Base-by-base conservation (phyloP, 2,797 vertebrate genomes). In the Enteromius viviparus region DNA sequence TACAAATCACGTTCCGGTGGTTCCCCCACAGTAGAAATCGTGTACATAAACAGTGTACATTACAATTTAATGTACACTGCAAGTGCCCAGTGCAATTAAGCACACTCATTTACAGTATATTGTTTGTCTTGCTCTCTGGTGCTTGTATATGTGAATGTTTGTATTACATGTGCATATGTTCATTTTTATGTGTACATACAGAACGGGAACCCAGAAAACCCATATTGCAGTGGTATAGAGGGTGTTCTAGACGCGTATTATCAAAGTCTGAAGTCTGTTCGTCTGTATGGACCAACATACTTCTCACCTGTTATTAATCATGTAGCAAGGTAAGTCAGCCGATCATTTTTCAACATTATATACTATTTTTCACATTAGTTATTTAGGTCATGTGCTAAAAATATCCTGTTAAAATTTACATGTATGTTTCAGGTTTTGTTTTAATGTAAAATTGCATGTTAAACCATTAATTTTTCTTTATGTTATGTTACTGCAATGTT, bases 291-390 rank as follows among this genome's bases (percentile, higher is more conserved):
- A 65, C 98, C 98, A 84, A 99, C 98, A 77, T 98, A 98, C 92
- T 99, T 99, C 92, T 98, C 98, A 79, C 98, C 98, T 71, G 97
- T 99, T 70, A 99, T 99, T 90, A 99, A 98, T 93, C 97, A 99
- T 21, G 98, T 99, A 89, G 98, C 98, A 91, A 97, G 96, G 96
- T 97, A 90, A 93, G 91, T 74, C 1, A 4, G 55, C 58, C 70
- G 26, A 53, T 45, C 23, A 34, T 45, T 14, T 40, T 26, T 40
- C 55, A 81, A 21, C 15, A 74, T 45, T 55, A 10, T 4, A 55
- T 8, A n/a, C 26, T 49, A n/a, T 60, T 47, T 37, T 23, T 58
- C 21, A 58, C 72, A 40, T 5, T n/a, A 34, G 1, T 53, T 74
- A 34, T 34, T 12, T 7, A 14, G 58, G 4, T 12, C n/a, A 60